A percentile compares a stretch with the other conserved stretches of the same genome.
phyloP scores from a whole-genome alignment of 37 sponge, comb jelly and placozoan species.

The Diacarnus erythraeanus region DNA sequence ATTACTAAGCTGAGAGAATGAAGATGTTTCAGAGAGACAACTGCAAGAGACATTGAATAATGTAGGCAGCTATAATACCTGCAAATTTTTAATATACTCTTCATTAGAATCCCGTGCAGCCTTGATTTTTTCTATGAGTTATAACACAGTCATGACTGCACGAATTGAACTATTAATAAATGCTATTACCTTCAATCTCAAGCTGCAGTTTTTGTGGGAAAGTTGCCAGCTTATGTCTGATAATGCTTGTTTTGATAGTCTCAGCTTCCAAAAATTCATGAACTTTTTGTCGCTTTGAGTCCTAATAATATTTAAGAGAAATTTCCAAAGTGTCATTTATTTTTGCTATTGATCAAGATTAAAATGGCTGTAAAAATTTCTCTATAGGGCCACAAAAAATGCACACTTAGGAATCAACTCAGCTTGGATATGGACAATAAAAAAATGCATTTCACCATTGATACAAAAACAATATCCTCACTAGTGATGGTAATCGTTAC shows the following conservation, averaged over 20 bases:
- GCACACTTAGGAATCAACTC: not conserved
- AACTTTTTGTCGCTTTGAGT: constrained; percentile 34
- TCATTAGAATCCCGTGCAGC: constrained; percentile 56
- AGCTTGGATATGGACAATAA: not conserved
- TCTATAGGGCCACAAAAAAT: not conserved
- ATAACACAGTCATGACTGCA: not conserved
- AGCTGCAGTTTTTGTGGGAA: constrained; percentile 42
- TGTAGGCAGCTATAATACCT: constrained; percentile 28
- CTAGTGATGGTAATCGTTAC: no score
- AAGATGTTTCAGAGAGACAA: no score
- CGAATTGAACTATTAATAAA: not conserved
- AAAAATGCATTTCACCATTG: not conserved
- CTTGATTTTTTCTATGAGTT: constrained; percentile 13
- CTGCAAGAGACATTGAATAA: not conserved
- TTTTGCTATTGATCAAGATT: not conserved
- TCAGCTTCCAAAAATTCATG: constrained; percentile 57
- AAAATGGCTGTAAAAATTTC: not conserved
- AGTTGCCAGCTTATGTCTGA: constrained; percentile 48
- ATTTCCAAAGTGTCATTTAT: not conserved
- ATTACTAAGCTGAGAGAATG: no score
- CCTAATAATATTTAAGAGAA: constrained; percentile 6
- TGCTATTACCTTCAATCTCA: constrained; percentile 37
- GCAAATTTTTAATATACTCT: constrained; percentile 26
- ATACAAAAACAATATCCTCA: not conserved
- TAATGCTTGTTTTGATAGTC: constrained; percentile 49